Evolutionary conservation across 2,113 vertebrate genomes (phyloP).

Genomic region (Rhombomys opimus): DNA sequence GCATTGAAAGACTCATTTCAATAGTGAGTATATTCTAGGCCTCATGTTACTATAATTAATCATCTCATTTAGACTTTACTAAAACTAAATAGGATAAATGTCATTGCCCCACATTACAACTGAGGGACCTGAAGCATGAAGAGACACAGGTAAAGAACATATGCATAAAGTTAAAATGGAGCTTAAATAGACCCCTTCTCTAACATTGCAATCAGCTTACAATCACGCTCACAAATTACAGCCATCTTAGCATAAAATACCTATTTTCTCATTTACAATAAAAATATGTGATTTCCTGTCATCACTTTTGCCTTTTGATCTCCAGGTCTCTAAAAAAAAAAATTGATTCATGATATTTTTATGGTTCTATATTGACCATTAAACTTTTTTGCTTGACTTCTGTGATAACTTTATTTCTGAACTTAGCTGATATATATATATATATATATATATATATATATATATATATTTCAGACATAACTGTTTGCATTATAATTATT

Average conservation of each 20-base stretch:
- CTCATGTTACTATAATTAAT: neutral
- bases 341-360: neutral
- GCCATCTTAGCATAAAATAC: conserved; percentile 19
- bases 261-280: conserved; percentile 23
- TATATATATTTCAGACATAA: conserved; percentile 43
- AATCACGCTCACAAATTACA: conserved; percentile 15
- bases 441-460: neutral
- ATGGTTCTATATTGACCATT: conserved; percentile 52
- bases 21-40: neutral
- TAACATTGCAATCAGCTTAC: conserved; percentile 15
- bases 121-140: conserved; percentile 26
- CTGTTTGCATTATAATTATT: conserved; percentile 40
- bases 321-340: conserved; percentile 40
- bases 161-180: neutral
- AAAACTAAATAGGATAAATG: conserved; percentile 47
- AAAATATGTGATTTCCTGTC: conserved; percentile 9
- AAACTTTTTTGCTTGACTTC: conserved; percentile 31
- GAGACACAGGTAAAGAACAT: conserved; percentile 1
- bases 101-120: neutral
- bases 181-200: neutral
- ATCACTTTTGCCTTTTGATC: conserved; percentile 35
- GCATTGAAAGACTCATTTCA: conserved; percentile 12
- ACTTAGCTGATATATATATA: neutral
- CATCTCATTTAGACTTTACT: conserved; percentile 43
- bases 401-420: conserved; percentile 53